Base-by-base conservation (phyloP, 2,113 vertebrate genomes). In the Halcyon senegalensis region DNA sequence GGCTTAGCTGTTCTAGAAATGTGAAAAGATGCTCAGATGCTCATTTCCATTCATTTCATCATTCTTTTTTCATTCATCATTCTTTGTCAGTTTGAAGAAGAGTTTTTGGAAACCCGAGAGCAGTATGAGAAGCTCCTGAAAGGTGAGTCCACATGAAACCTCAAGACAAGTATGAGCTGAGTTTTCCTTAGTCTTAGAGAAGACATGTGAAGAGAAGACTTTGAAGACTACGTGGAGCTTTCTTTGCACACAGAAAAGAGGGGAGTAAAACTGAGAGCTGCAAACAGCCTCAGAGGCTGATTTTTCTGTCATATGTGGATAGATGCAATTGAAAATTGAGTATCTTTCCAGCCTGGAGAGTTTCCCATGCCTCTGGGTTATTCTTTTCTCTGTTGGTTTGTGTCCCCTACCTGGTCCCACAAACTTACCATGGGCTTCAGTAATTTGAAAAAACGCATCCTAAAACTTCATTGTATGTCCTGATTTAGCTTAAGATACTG, bases 21-120 rank as follows among this genome's bases (percentile, higher is more conserved):
- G 33, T 85, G 43, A 75, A 63, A 67, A 86, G 10, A 55, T 12
- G 5, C 31, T 58, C 5, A 86, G 9, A 55, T 13, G 5, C 31
- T 60, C 5, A 10, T 62, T 70, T 88, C 17, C 10, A 35, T 35
- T 83, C 28, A 35, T 35, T 67, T 84, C 6, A 10, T 66, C 15
- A 10, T 64, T 95, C 66, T 73, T 15, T 33, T 15, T 35, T 35
- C 35, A 35, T 35, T 35, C 35, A 35, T 35, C 35, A 35, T 35
- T 35, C 35, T 80, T 55, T 91, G 44, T 68, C 98, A 99, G 99
- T 99, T 99, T 95, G 99, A 99, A 87, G 99, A 99, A 94, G 96
- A 98, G 55, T 82, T 97, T 96, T 90, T 99, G 84, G 98, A 98
- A 90, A 98, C 96, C 13, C 97, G 95, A 60, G 98, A 99, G 33